Conservation (phyloP, 2,113 vertebrate species). For the Limnothrissa miodon region DNA sequence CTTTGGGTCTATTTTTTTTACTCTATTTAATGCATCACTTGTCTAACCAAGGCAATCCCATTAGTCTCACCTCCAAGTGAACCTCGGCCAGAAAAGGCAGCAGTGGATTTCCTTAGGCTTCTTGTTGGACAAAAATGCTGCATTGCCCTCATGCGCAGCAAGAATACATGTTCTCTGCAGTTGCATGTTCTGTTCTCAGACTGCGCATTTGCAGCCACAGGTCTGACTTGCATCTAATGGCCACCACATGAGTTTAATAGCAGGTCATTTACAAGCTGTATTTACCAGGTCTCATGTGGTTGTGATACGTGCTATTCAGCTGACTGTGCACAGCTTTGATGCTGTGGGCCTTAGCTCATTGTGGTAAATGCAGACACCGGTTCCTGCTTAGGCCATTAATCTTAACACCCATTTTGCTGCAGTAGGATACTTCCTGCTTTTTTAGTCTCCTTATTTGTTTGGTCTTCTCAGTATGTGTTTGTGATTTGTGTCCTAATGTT, state of each 20-base stretch:
- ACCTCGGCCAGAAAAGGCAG: too few species aligned
- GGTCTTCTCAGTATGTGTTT: background rate
- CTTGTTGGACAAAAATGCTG: background rate
- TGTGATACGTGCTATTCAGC: conserved; percentile 9
- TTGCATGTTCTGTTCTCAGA: background rate
- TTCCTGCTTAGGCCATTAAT: background rate
- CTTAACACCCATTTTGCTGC: background rate
- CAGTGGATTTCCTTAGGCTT: background rate
- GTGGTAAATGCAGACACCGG: background rate
- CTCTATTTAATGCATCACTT: too few species aligned
- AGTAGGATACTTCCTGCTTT: background rate
- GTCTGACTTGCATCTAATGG: background rate
- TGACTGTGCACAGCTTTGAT: conserved; percentile 11
- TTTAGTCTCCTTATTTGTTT: background rate
- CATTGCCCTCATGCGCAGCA: background rate
- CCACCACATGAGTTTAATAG: conserved; percentile 27
- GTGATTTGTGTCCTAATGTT: background rate
- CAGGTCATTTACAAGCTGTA: conserved; percentile 13
- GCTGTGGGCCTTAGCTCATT: conserved; percentile 9
- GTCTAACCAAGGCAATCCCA: too few species aligned
- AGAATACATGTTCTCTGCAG: background rate
- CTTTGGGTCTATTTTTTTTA: background rate
- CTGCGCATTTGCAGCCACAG: background rate
- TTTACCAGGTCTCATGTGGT: conserved; percentile 11
- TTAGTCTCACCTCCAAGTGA: too few species aligned